Percentiles rank a stretch among this genome's conserved stretches.
Evolutionary conservation across 2,797 vertebrate species (phyloP).

Genomic region (Onychomys torridus): DNA sequence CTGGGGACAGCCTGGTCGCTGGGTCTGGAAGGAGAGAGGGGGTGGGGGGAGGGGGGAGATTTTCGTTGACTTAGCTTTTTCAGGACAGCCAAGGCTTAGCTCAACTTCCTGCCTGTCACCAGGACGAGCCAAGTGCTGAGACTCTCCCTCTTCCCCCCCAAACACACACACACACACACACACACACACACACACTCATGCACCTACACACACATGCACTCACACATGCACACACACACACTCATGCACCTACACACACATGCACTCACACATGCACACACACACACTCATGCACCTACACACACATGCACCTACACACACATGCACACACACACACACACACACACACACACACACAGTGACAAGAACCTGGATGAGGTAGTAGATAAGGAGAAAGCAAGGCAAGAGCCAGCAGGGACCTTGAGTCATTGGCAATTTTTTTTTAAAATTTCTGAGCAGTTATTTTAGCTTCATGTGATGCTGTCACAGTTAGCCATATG

Average conservation of each 20-base stretch:
- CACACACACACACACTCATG: background rate
- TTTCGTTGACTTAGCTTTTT: slow-evolving; percentile 30
- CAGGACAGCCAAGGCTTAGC: background rate
- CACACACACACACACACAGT: background rate
- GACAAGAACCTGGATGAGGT: slow-evolving; percentile 1
- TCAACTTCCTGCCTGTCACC: background rate
- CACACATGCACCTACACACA: background rate
- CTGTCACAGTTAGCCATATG: background rate
- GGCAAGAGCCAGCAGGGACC: background rate
- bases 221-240: background rate
- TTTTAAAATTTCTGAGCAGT: background rate
- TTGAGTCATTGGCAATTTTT: background rate
- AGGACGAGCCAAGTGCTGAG: background rate
- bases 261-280: background rate
- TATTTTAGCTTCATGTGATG: background rate
- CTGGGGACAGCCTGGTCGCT: background rate
- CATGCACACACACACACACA: too few species aligned
- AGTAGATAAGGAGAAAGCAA: background rate
- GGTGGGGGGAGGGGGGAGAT: background rate
- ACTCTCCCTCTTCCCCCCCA: too few species aligned
- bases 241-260: background rate
- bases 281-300: too few species aligned
- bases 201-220: background rate
- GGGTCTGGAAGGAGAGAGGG: background rate
- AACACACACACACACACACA: background rate